Percentiles rank a stretch among this genome's conserved stretches.
phyloP scores from a whole-genome alignment of 2,797 vertebrate species.

The Chaunax sp. region DNA sequence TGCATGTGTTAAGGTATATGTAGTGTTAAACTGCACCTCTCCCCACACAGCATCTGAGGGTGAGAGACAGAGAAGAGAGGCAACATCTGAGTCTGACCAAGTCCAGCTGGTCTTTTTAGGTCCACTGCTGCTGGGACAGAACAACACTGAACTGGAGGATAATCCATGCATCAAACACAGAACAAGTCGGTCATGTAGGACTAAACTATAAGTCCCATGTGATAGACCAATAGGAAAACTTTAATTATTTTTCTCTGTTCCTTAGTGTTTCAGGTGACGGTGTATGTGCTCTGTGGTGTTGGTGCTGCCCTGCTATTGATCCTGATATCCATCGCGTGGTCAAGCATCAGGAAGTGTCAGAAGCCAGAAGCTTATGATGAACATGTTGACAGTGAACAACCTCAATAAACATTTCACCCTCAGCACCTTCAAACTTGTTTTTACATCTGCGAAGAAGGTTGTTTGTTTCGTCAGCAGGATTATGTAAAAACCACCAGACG shows the following conservation, averaged over 20 bases:
- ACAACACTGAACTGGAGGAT: slow-evolving; percentile 29
- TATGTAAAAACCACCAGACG: no score
- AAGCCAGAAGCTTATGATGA: not conserved
- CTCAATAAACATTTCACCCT: slow-evolving; percentile 40
- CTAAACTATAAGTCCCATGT: not conserved
- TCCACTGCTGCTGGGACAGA: slow-evolving; percentile 60
- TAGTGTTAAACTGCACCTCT: not conserved
- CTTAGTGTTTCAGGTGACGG: slow-evolving; percentile 57
- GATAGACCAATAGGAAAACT: not conserved
- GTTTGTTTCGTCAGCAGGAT: no score
- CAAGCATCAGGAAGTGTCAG: slow-evolving; percentile 24
- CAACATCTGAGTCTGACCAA: not conserved
- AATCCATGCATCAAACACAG: slow-evolving; percentile 17
- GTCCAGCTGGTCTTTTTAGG: slow-evolving; percentile 69
- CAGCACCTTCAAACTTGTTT: not conserved
- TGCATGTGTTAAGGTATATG: not conserved
- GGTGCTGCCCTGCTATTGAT: slow-evolving; percentile 70
- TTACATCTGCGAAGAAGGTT: not conserved
- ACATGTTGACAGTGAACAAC: slow-evolving; percentile 13
- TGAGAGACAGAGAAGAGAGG: slow-evolving; percentile 56
- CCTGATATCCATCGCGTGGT: slow-evolving; percentile 18
- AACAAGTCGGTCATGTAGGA: slow-evolving; percentile 29
- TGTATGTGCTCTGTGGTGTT: slow-evolving; percentile 77
- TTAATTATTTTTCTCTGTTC: not conserved
- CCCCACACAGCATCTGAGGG: slow-evolving; percentile 61